These are phyloP conservation scores for Phasianus colchicus DNA, from an alignment of 2,113 vertebrate genomes.

Conservation along the genomic window DNA sequence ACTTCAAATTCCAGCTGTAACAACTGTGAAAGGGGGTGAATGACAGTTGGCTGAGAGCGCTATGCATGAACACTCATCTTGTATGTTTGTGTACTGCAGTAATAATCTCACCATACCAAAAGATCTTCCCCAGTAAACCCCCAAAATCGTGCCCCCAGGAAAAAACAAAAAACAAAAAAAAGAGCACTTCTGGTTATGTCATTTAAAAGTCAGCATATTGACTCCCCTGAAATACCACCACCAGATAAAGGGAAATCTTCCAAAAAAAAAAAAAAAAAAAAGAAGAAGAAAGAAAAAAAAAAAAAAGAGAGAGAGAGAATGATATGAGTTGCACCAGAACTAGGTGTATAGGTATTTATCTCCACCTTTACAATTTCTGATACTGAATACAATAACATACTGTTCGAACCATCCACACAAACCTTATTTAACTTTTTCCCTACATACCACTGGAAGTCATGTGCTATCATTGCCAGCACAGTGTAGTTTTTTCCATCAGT, in stretches of 20 bases:
- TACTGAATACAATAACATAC: neutral
- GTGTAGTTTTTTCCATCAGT: neutral
- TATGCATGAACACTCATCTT: neutral
- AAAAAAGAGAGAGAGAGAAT: neutral
- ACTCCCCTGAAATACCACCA: neutral
- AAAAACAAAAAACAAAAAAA: neutral
- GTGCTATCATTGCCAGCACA: neutral
- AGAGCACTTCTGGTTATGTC: neutral
- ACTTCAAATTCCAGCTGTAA: neutral
- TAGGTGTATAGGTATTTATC: neutral
- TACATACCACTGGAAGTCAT: neutral
- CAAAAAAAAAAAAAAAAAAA: neutral
- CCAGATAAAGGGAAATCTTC: neutral
- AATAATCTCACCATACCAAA: neutral
- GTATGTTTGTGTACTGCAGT: neutral
- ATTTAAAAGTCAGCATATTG: neutral
- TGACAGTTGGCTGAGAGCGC: neutral
- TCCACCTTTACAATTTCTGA: neutral
- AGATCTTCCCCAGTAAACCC: neutral
- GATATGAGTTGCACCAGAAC: neutral
- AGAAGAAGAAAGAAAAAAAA: no score
- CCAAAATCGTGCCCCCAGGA: neutral
- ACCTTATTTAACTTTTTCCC: neutral
- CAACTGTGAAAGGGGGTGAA: neutral
- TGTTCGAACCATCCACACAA: neutral